Evolutionary conservation across 1,140 invertebrate species (phyloP), one percentile per base, ranked within the genome.

Genomic region (Oncopeltus fasciatus): DNA sequence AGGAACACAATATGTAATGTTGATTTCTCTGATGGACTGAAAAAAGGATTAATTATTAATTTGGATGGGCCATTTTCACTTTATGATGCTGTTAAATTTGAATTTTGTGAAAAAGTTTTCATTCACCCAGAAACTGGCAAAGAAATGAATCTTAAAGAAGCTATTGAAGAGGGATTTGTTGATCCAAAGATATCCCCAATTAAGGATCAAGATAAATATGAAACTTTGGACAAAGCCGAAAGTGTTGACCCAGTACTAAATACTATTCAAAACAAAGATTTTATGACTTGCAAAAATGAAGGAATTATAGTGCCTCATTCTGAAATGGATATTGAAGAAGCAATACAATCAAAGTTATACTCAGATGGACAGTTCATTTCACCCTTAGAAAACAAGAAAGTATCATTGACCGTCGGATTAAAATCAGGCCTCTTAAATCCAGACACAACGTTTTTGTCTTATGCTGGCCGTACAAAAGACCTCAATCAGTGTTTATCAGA

Each of bases 331-430:
- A 70, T 96, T 0, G 84, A 90, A 70, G 85, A 91, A 68, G 83
- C 87, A 14, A 78, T 94, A 4, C 80, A 80, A 58, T 87, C 84
- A 69, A 78, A 82, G 56, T 75, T 95, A 9, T 90, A 90, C 68
- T 79, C 84, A 64, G 86, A 81, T 29, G 90, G 89, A 24, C 83
- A 85, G 71, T 86, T 94, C 67, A 78, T 84, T 11, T 86, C 90
- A 76, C 87, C 88, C 2, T 74, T 74, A 20, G 78, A 79, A 8
- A 86, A 85, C 26, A 82, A 86, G 68, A 82, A 79, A 67, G 72
- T 87, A 44, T 82, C 88, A 69, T 69, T 92, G 1, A 75, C 77
- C 21, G 80, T 85, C 69, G 86, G 88, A 1, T 80, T 95, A 44
- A 75, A 81, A 66, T 76, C 73, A 31, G 83, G 83, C 60, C 76